A percentile compares a stretch with the other conserved stretches of the same genome.
phyloP scores from a whole-genome alignment of 1,140 invertebrate genomes.

The Plodia interpunctella region DNA sequence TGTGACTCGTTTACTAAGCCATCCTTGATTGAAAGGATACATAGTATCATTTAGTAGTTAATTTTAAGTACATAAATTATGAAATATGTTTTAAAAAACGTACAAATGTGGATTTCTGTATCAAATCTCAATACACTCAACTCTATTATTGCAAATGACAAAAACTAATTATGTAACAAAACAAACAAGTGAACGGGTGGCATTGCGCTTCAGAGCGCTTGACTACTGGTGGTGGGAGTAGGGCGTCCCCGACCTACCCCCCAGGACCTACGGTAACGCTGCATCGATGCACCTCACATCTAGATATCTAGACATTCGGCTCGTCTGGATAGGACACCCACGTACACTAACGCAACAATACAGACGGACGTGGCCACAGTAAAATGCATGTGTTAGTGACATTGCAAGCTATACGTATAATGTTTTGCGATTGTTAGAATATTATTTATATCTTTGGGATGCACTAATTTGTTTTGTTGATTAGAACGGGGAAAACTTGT shows the following conservation, averaged over 20 bases:
- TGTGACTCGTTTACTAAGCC: no score
- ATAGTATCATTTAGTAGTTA: no score
- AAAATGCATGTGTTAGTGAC: slow-evolving; percentile 17
- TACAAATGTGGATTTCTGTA: no score
- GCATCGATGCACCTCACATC: slow-evolving; percentile 44
- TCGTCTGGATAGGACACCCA: slow-evolving; percentile 33
- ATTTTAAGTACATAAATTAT: no score
- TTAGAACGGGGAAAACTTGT: slow-evolving; percentile 13
- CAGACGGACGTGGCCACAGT: neutral
- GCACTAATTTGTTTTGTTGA: slow-evolving; percentile 18
- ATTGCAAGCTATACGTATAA: slow-evolving; percentile 6
- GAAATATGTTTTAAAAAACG: no score
- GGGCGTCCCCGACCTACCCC: slow-evolving; percentile 52
- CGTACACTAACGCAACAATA: slow-evolving; percentile 19
- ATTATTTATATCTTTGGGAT: slow-evolving; percentile 13
- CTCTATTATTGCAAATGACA: slow-evolving; percentile 13
- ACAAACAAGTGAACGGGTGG: slow-evolving; percentile 30
- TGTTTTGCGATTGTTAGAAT: slow-evolving; percentile 9
- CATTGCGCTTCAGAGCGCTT: slow-evolving; percentile 29
- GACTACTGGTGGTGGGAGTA: slow-evolving; percentile 43
- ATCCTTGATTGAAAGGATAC: no score
- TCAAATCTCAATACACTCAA: neutral
- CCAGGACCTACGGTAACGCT: slow-evolving; percentile 64
- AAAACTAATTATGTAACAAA: slow-evolving; percentile 32
- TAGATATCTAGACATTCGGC: slow-evolving; percentile 51